Conservation (phyloP, 92 coral and sea anemone genomes). For the Bergia sp. region DNA sequence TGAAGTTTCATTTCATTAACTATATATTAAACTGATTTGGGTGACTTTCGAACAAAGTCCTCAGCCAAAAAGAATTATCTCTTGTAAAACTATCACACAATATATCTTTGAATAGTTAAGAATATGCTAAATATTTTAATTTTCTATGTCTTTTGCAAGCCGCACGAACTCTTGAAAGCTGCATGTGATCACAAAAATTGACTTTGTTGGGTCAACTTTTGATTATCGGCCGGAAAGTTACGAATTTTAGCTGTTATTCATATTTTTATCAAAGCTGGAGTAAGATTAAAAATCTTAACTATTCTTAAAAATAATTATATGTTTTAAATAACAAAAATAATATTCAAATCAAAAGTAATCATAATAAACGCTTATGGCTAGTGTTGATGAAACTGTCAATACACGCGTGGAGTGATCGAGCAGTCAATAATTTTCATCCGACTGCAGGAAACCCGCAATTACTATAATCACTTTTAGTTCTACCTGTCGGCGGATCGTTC, state of each 20-base stretch:
- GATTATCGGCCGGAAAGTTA: background rate
- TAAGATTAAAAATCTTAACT: background rate
- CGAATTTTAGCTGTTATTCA: background rate
- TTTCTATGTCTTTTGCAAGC: background rate
- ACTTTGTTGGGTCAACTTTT: background rate
- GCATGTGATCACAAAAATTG: background rate
- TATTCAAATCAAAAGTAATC: background rate
- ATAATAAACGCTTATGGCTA: conserved; percentile 12
- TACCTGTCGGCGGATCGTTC: conserved; percentile 63
- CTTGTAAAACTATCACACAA: no score
- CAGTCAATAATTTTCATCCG: background rate
- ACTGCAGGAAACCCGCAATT: conserved; percentile 18
- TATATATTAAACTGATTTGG: background rate
- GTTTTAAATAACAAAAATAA: conserved; percentile 5
- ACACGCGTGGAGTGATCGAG: background rate
- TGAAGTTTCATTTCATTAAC: background rate
- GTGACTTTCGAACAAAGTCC: background rate
- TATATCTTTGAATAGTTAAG: background rate
- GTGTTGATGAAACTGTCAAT: background rate
- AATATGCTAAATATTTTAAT: background rate
- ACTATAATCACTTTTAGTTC: background rate
- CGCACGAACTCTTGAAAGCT: background rate
- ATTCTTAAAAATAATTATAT: background rate
- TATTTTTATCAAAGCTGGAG: background rate
- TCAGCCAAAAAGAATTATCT: no score